A percentile compares a stretch with the other conserved stretches of the same genome.
Conservation (phyloP, 2,888 invertebrate genomes). For the Lepidocyrtinus sp. region DNA sequence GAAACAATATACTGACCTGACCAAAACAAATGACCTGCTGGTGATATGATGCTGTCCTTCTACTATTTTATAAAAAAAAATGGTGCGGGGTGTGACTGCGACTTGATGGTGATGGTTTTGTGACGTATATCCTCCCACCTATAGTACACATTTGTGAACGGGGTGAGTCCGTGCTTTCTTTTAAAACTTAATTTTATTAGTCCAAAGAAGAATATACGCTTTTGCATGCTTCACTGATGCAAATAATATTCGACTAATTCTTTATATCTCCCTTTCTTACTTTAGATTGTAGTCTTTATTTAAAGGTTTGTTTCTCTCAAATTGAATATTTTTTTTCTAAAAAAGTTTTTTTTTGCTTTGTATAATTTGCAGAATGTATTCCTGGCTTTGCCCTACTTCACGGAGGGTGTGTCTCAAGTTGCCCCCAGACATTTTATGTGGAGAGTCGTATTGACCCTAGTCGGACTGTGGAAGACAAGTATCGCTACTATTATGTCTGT, state of each 20-base stretch:
- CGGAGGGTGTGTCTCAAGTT: constrained; percentile 78
- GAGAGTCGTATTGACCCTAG: constrained; percentile 49
- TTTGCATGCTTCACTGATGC: not conserved
- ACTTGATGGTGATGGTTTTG: not conserved
- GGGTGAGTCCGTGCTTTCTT: not conserved
- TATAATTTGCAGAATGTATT: constrained; percentile 79
- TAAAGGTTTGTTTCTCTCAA: too few relatives aligned
- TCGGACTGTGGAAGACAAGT: constrained; percentile 1
- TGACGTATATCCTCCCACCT: too few relatives aligned
- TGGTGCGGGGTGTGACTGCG: not conserved
- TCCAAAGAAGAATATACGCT: too few relatives aligned
- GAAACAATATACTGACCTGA: not conserved
- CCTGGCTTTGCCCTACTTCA: constrained; percentile 76
- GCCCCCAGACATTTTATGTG: constrained; percentile 73
- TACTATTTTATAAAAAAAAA: not conserved
- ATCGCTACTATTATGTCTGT: constrained; percentile 73
- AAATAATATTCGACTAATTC: not conserved
- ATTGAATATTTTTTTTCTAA: constrained; percentile 3
- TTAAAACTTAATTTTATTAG: not conserved
- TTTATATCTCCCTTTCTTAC: not conserved
- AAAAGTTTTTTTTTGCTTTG: constrained; percentile 60
- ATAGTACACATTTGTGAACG: not conserved
- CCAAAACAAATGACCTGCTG: not conserved
- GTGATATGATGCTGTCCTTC: not conserved
- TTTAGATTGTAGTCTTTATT: not conserved